Evolutionary conservation across 1,140 invertebrate species (phyloP), one percentile per base, ranked within the genome.

Genomic region (Batillaria attramentaria): DNA sequence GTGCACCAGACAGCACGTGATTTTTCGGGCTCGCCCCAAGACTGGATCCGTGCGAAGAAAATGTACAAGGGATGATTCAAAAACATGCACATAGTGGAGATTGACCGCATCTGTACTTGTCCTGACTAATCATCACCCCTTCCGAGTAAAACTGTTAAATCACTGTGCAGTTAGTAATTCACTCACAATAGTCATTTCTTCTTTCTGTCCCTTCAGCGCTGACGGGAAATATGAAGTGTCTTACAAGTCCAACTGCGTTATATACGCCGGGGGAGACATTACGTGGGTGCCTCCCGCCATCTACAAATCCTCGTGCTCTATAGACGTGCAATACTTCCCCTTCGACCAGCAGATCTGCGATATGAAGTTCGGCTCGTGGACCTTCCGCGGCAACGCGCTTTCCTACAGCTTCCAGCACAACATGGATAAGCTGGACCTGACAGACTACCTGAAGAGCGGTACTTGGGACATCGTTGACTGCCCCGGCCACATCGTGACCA

Each of bases 291-390:
- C 98, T 0, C 98, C 98, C 33, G 98, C 98, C 54, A 99, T 99
- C 89, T 99, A 99, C 91, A 94, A 99, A 94, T 98, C 97, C 91
- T 99, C 98, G 57, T 99, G 99, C 91, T 98, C 97, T 28, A 99
- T 99, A 84, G 98, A 99, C 91, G 98, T 99, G 50, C 96, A 81
- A 66, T 99, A 98, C 90, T 99, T 99, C 90, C 98, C 98, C n/a
- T 99, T 99, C 91, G 98, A 99, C 77, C 83, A 90, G 90, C 98
- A 99, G 93, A 97, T 95, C 0, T 99, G 98, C 91, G 96, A 99
- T 80, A 98, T 99, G 97, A 99, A 99, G 91, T 99, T 99, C 84
- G 98, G 98, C 5, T 99, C 97, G 2, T 99, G 98, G 98, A 99
- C 98, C 0, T 99, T 98, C 90, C 98, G 98, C 86, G 97, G 97